Evolutionary conservation across 1,140 invertebrate species (phyloP).

Genomic region (Dinoponera quadriceps): DNA sequence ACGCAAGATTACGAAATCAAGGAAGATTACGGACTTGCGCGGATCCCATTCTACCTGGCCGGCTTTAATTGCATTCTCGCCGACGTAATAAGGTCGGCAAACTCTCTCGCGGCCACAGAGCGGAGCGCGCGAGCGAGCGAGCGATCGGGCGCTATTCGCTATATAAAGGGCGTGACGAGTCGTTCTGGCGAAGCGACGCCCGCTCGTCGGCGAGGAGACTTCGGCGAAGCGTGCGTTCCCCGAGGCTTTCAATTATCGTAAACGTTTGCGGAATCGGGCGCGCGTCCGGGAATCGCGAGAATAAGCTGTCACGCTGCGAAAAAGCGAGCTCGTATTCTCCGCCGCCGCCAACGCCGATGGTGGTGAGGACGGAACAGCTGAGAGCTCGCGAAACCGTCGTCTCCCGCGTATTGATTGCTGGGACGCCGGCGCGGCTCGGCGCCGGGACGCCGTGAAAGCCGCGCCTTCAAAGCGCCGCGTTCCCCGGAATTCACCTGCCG

Average conservation of each 20-base stretch:
- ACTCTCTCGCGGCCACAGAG: not conserved
- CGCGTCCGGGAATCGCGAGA: not conserved
- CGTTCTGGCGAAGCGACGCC: not conserved
- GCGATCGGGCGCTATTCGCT: constrained; percentile 21
- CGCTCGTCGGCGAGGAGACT: not conserved
- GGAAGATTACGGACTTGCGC: not conserved
- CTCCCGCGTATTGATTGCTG: constrained; percentile 81
- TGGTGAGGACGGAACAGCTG: constrained; percentile 73
- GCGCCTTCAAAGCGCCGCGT: constrained; percentile 57
- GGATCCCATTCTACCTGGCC: not conserved
- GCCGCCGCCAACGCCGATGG: too few species aligned
- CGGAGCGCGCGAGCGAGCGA: not conserved
- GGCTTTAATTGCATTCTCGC: constrained; percentile 5
- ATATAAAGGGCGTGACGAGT: constrained; percentile 60
- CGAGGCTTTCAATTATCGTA: constrained; percentile 37
- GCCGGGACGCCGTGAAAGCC: constrained; percentile 69
- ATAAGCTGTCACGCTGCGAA: constrained; percentile 20
- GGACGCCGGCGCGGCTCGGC: constrained; percentile 79
- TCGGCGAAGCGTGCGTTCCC: constrained; percentile 31
- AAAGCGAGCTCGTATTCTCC: not conserved
- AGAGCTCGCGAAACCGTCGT: constrained; percentile 75
- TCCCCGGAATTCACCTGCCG: constrained; percentile 70
- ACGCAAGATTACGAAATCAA: not conserved
- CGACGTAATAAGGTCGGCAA: not conserved
- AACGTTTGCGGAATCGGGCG: constrained; percentile 35